Evolutionary conservation across 2,113 vertebrate species (phyloP).

Genomic region (Illadopsis cleaveri): DNA sequence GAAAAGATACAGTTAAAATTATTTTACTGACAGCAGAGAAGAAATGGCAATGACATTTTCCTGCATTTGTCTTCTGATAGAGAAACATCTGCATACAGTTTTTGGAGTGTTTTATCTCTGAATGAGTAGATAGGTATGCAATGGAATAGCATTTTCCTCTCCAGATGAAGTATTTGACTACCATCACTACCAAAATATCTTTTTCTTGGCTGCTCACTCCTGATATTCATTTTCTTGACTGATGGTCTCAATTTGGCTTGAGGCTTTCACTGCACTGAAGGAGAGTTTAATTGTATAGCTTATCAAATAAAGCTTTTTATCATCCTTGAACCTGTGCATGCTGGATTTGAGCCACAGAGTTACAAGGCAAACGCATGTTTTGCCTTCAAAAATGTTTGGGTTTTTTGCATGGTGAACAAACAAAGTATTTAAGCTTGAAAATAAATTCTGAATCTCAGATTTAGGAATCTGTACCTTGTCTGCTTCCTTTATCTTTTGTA

Average conservation of each 20-base stretch:
- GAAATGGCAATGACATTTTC: neutral
- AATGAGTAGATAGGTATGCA: neutral
- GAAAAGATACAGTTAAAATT: neutral
- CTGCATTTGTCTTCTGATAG: neutral
- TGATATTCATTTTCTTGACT: neutral
- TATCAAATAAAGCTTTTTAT: neutral
- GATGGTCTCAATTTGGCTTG: neutral
- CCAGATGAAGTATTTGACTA: neutral
- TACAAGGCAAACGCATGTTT: neutral
- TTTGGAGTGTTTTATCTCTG: neutral
- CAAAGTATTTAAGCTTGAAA: neutral
- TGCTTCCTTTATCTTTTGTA: neutral
- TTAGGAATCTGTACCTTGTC: neutral
- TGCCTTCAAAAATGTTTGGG: neutral
- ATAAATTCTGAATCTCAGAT: neutral
- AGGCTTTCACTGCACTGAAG: neutral
- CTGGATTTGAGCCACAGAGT: neutral
- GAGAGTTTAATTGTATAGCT: neutral
- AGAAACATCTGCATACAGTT: neutral
- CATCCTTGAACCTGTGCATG: neutral
- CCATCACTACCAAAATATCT: neutral
- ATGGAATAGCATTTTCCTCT: slow-evolving; percentile 10
- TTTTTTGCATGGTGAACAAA: neutral
- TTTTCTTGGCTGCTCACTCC: neutral
- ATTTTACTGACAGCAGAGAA: neutral